These are phyloP conservation scores for Epizoanthus scotinus DNA, from an alignment of 92 coral and sea anemone species.

Conservation along the genomic window DNA sequence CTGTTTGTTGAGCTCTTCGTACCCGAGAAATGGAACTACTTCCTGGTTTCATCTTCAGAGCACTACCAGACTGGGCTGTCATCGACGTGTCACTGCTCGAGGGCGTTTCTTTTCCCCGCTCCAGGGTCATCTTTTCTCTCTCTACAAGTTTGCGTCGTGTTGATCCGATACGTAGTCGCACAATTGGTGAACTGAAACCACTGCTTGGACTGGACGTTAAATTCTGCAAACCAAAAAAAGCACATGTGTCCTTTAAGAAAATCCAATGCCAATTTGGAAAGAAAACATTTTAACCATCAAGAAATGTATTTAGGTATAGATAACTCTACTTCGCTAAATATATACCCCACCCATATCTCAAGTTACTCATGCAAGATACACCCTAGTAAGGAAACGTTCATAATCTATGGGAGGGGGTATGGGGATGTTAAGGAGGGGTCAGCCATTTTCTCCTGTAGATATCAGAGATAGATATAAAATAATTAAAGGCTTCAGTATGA, in stretches of 20 bases:
- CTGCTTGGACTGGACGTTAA: constrained; percentile 28
- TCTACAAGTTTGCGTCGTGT: constrained; percentile 2
- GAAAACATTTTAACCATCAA: no score
- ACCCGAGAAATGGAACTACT: not conserved
- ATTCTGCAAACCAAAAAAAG: constrained; percentile 3
- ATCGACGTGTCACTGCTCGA: not conserved
- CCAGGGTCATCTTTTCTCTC: not conserved
- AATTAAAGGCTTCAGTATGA: no score
- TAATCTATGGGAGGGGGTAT: no score
- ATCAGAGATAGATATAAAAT: no score
- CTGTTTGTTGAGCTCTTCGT: not conserved
- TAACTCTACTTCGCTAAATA: no score
- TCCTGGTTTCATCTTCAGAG: not conserved
- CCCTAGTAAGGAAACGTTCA: no score
- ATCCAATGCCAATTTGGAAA: no score
- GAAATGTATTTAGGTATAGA: no score
- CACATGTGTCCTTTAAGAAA: not conserved
- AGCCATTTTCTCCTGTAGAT: no score
- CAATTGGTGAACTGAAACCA: constrained; percentile 18
- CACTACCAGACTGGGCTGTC: constrained; percentile 3
- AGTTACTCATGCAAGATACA: no score
- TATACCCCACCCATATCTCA: no score
- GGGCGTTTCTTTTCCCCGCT: not conserved
- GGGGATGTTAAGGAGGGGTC: no score
- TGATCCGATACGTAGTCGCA: not conserved